Conservation (phyloP, 2,797 vertebrate genomes). For the Microctenopoma stevenorrisi region DNA sequence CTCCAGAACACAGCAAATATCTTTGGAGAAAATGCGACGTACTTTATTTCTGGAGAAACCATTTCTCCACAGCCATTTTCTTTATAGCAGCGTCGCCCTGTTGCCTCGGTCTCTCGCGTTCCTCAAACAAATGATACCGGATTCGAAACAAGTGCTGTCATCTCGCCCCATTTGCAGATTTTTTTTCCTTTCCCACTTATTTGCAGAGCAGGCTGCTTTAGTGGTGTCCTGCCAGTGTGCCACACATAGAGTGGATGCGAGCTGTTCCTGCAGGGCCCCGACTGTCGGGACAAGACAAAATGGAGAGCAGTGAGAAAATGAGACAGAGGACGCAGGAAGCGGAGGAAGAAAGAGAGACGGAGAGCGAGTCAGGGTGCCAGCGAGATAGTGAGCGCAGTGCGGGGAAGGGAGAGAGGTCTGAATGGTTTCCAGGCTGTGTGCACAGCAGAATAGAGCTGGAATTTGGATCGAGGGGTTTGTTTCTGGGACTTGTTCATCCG, state of each 20-base stretch:
- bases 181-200: conserved; percentile 44
- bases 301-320: conserved; percentile 38
- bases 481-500: conserved; percentile 36
- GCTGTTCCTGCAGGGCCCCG: conserved; percentile 58
- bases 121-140: conserved; percentile 49
- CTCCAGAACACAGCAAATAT: background rate
- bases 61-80: conserved; percentile 15
- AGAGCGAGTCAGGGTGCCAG: conserved; percentile 8
- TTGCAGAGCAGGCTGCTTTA: conserved; percentile 48
- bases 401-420: conserved; percentile 51
- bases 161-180: conserved; percentile 55
- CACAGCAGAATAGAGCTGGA: conserved; percentile 54
- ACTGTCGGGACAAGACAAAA: conserved; percentile 49
- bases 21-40: background rate
- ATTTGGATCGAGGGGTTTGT: conserved; percentile 56
- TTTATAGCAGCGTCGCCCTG: background rate
- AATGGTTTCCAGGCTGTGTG: conserved; percentile 76
- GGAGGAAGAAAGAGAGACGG: conserved; percentile 18
- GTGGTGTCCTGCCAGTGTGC: conserved; percentile 55
- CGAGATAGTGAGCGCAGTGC: conserved; percentile 20
- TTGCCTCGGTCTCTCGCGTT: conserved; percentile 22
- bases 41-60: background rate
- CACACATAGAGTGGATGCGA: conserved; percentile 37
- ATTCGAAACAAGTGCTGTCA: conserved; percentile 60
- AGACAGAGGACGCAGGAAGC: conserved; percentile 33